Conservation (phyloP, 2,113 vertebrate genomes). For the Aegotheles bennettii region DNA sequence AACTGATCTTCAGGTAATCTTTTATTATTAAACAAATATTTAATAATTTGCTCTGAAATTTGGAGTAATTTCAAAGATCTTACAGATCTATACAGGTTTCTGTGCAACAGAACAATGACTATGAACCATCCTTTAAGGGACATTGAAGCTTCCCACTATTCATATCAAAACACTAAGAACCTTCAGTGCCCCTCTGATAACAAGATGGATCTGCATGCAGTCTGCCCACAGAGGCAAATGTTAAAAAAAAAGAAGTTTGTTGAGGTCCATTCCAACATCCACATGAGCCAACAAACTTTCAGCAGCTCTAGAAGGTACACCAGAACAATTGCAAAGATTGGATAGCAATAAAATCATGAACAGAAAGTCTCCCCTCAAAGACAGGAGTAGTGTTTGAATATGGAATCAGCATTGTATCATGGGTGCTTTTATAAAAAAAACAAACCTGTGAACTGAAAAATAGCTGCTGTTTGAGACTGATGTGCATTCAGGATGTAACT, state of each 20-base stretch:
- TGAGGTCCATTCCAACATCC: background rate
- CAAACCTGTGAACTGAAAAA: background rate
- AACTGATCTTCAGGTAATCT: background rate
- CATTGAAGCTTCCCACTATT: background rate
- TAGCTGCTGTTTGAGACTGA: background rate
- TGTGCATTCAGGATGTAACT: background rate
- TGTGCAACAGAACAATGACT: fast-evolving
- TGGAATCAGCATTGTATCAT: background rate
- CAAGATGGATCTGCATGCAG: background rate
- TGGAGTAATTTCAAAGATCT: background rate
- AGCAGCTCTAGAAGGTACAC: background rate
- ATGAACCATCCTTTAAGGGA: background rate
- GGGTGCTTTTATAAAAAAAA: background rate
- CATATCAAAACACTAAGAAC: background rate
- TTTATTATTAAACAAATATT: background rate
- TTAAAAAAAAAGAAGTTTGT: background rate
- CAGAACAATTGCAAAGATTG: background rate
- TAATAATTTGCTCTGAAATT: background rate
- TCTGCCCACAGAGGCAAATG: background rate
- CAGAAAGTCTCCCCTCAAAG: background rate
- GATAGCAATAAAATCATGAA: background rate
- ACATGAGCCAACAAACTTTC: background rate
- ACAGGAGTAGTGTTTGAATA: fast-evolving
- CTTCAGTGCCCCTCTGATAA: background rate
- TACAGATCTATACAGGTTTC: background rate